These are phyloP conservation scores for Cotesia chilonis DNA, from an alignment of 1,140 invertebrate genomes.

Conservation along the genomic window DNA sequence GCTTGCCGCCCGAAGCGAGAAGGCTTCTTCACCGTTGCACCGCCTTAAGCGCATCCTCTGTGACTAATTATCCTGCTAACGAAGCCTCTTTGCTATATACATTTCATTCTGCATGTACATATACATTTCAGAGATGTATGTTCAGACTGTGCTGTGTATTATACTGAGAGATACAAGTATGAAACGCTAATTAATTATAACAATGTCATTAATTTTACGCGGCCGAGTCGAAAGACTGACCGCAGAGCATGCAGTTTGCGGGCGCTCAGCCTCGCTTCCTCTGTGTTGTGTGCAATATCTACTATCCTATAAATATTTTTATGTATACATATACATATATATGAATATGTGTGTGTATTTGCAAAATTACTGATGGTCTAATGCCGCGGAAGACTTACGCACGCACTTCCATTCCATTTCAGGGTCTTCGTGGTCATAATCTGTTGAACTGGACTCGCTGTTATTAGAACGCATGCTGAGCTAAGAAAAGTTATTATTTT, in stretches of 20 bases:
- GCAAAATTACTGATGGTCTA: not conserved
- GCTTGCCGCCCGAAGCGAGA: conserved; percentile 20
- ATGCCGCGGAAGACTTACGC: not conserved
- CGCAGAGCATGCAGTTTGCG: conserved; percentile 38
- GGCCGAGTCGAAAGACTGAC: conserved; percentile 63
- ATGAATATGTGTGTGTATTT: not conserved
- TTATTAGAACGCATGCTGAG: conserved; percentile 29
- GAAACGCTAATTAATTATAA: conserved; percentile 63
- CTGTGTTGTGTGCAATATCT: conserved; percentile 31
- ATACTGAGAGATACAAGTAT: conserved; percentile 33
- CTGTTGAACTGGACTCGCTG: not conserved
- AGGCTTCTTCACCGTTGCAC: conserved; percentile 25
- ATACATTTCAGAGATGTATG: not conserved
- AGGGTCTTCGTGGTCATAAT: conserved; percentile 24
- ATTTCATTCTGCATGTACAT: conserved; percentile 4
- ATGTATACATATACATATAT: not conserved
- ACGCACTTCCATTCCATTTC: conserved; percentile 17
- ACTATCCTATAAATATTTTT: not conserved
- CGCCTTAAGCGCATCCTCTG: conserved; percentile 58
- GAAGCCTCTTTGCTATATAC: conserved; percentile 48
- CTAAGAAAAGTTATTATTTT: too few species aligned
- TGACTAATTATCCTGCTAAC: conserved; percentile 66
- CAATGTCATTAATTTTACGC: conserved; percentile 65
- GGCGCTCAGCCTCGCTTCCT: conserved; percentile 44
- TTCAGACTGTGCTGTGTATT: conserved; percentile 5